Evolutionary conservation across 2,888 invertebrate species (phyloP).

Genomic region (Coleophora flavipennella): DNA sequence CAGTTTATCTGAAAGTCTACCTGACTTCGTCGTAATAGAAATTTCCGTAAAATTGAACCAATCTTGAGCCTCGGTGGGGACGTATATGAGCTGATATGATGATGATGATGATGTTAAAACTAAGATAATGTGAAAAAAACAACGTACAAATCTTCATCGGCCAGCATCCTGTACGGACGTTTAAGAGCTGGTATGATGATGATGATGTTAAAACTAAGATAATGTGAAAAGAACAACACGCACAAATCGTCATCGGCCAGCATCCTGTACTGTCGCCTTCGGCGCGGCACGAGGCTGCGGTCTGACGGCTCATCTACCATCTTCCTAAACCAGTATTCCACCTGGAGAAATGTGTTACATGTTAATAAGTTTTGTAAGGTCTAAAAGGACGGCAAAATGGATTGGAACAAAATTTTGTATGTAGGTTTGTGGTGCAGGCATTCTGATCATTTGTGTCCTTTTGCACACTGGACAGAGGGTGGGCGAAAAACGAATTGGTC

Average conservation of each 20-base stretch:
- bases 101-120: too few relatives aligned
- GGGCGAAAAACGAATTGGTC: too few relatives aligned
- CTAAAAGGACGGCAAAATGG: too few relatives aligned
- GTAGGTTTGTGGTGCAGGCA: too few relatives aligned
- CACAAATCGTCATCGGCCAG: slow-evolving; percentile 61
- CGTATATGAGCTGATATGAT: too few relatives aligned
- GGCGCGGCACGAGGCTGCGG: slow-evolving; percentile 40
- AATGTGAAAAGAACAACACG: slow-evolving; percentile 25
- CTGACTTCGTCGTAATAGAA: slow-evolving; percentile 68
- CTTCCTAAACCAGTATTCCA: slow-evolving; percentile 64
- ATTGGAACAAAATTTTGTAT: too few relatives aligned
- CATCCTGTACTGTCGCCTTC: slow-evolving; percentile 53
- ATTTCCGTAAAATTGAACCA: slow-evolving; percentile 73
- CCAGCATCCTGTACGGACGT: slow-evolving; percentile 41
- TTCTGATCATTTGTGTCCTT: too few relatives aligned
- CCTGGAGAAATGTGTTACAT: slow-evolving; percentile 27
- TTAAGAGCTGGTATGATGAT: too few relatives aligned
- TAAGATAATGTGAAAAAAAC: slow-evolving; percentile 5
- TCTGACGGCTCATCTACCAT: slow-evolving; percentile 53
- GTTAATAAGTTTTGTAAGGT: too few relatives aligned
- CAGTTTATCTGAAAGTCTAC: slow-evolving; percentile 20
- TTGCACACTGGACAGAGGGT: too few relatives aligned
- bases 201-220: too few relatives aligned
- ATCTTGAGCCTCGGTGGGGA: too few relatives aligned
- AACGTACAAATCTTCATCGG: slow-evolving; percentile 63